Base-by-base conservation (phyloP, 2,888 invertebrate species). In the Orchestes rusci region DNA sequence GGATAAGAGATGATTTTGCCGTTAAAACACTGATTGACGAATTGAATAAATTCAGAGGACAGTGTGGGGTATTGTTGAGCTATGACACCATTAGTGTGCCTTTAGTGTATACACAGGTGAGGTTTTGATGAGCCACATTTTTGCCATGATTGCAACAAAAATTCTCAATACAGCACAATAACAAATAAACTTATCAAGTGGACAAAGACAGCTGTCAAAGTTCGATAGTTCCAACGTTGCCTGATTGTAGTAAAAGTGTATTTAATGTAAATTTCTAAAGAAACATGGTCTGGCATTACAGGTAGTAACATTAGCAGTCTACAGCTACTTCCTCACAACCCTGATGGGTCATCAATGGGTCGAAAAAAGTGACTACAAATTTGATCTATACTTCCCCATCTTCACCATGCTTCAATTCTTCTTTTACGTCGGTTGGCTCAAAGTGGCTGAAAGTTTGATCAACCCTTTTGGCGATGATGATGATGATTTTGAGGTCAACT, bases 391-490 rank as follows among this genome's bases (percentile, higher is more conserved):
- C 63, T 85, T 94, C 64, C 94, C 94, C 0, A 74, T 93, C 57
- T 94, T 94, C 65, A 88, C 87, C 3, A 84, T 89, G 10, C 70
- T 94, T 48, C 89, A 93, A 66, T 89, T 90, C 65, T 85, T 84
- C 66, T 84, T 86, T 70, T 86, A 86, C 60, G 84, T 87, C 82
- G 91, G 91, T 10, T 91, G 91, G 91, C 70, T 91, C 27, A 91
- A 91, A 72, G 91, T 91, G 58, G 92, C 92, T 16, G 92, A 92
- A 69, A 82, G 88, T 0, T 70, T 92, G 41, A 89, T 93, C 51
- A 94, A 94, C 70, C 91, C 91, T 0, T 91, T 91, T 59, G 91
- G 91, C 1, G 90, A 90, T 62, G 90, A 91, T 58, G 91, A 91
- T 60, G 91, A 91, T 60, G 91, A 91, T 59, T 91, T 91, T 60